phyloP scores from a whole-genome alignment of 2,888 invertebrate genomes.

The Tricholauxania praeusta region DNA sequence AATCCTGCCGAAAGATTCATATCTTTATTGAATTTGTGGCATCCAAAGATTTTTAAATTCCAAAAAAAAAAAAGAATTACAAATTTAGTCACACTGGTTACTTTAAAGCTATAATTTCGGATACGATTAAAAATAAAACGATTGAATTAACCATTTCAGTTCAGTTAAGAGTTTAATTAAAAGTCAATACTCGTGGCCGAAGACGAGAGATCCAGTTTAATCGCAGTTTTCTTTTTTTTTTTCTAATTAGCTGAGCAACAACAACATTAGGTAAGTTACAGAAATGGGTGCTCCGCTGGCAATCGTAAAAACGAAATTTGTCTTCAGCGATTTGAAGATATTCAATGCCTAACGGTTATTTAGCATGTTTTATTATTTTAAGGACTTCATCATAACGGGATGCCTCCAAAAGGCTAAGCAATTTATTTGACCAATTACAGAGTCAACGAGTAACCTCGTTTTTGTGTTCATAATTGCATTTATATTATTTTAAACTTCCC shows the following conservation, averaged over 20 bases:
- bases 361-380: too few relatives aligned
- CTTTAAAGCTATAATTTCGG: slow-evolving; percentile 49
- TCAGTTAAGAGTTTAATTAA: not conserved
- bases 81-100: not conserved
- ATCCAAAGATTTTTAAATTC: not conserved
- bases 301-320: not conserved
- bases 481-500: too few relatives aligned
- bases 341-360: too few relatives aligned
- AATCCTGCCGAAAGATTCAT: too few relatives aligned
- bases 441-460: too few relatives aligned
- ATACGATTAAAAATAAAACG: slow-evolving; percentile 41
- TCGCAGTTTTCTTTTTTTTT: not conserved
- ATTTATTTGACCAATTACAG: too few relatives aligned
- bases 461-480: too few relatives aligned
- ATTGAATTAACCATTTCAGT: not conserved
- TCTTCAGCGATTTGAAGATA: too few relatives aligned
- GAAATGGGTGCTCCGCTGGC: slow-evolving; percentile 18
- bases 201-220: not conserved
- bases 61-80: slow-evolving; percentile 7
- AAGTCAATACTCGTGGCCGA: not conserved
- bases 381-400: too few relatives aligned
- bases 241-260: not conserved
- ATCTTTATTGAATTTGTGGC: too few relatives aligned
- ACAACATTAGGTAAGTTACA: slow-evolving; percentile 29
- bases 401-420: too few relatives aligned